Percentiles rank a stretch among this genome's conserved stretches.
Conservation (phyloP, 1,140 invertebrate species). For the Sycobia sp. region DNA sequence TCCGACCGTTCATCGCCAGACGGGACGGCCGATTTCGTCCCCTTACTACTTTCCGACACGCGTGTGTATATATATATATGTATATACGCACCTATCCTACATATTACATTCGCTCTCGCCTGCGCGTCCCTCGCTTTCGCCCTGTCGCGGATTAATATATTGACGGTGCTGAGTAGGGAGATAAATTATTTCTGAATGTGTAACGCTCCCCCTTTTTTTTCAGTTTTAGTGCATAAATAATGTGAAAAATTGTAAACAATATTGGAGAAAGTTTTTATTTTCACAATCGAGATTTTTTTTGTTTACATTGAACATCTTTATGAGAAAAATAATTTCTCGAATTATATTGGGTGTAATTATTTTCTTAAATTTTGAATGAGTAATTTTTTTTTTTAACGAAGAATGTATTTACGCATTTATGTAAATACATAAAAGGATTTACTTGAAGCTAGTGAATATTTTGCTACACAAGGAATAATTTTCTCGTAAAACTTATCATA, state of each 20-base stretch:
- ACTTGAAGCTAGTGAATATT: too few relatives aligned
- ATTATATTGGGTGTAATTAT: too few relatives aligned
- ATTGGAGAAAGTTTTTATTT: neutral
- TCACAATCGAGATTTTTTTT: neutral
- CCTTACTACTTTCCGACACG: conserved; percentile 16
- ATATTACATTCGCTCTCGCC: neutral
- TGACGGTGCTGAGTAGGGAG: too few relatives aligned
- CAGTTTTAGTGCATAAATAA: neutral
- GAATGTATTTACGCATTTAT: too few relatives aligned
- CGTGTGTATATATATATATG: too few relatives aligned
- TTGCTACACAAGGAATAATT: too few relatives aligned
- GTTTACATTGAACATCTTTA: neutral
- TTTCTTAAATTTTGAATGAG: neutral
- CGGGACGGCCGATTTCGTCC: conserved; percentile 6
- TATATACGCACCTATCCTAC: too few relatives aligned
- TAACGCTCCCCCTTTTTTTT: neutral
- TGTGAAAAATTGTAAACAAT: neutral
- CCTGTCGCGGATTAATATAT: neutral
- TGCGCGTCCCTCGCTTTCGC: conserved; percentile 7
- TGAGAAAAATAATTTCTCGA: too few relatives aligned
- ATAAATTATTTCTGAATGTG: conserved; percentile 10
- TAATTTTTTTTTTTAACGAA: conserved; percentile 18
- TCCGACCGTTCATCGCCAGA: neutral
- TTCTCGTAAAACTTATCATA: too few relatives aligned
- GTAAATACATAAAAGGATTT: too few relatives aligned